Conservation (phyloP, 53 echinoderm and acorn worm genomes). For the Antedon mediterranea region DNA sequence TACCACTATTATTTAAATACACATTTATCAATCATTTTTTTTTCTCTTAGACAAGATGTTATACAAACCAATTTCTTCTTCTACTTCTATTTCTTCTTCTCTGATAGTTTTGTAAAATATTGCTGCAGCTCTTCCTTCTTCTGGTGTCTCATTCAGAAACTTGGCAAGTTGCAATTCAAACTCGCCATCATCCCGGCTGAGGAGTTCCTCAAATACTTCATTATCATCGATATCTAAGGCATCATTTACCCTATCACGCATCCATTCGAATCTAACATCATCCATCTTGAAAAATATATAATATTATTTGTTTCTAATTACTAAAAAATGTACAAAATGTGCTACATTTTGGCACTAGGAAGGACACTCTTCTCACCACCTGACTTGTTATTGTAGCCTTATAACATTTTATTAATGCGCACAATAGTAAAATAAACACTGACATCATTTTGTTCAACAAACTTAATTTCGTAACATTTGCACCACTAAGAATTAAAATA, state of each 20-base stretch:
- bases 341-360: no score
- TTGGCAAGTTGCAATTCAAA: constrained; percentile 70
- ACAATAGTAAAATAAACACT: background rate
- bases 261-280: constrained; percentile 95
- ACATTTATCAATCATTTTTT: no score
- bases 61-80: constrained; percentile 78
- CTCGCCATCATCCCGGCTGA: constrained; percentile 95
- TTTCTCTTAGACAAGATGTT: background rate
- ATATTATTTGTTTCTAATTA: no score
- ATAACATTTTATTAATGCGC: background rate
- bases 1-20: no score
- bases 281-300: constrained; percentile 37
- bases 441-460: background rate
- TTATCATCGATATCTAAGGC: constrained; percentile 63
- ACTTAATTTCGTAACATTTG: background rate
- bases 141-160: constrained; percentile 92
- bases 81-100: constrained; percentile 82
- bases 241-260: constrained; percentile 72
- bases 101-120: constrained; percentile 78
- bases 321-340: no score
- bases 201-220: constrained; percentile 86
- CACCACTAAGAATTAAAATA: background rate
- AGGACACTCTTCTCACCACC: no score
- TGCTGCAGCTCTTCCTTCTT: constrained; percentile 76
- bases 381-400: background rate